phyloP scores from a whole-genome alignment of 2,888 invertebrate species.

The Coelopa pilipes region DNA sequence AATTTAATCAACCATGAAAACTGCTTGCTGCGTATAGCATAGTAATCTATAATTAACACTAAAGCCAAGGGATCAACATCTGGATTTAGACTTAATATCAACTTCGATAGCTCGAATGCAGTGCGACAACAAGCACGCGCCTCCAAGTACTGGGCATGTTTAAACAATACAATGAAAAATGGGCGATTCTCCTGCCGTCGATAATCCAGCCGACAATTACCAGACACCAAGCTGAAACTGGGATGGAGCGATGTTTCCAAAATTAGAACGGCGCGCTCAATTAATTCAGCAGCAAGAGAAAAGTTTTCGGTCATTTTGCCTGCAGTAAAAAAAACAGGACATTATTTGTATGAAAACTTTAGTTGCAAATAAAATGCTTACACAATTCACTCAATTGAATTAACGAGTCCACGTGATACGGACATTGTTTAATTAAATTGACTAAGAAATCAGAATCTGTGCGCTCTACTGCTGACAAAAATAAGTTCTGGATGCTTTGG shows the following conservation, averaged over 20 bases:
- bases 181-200: slow-evolving; percentile 83
- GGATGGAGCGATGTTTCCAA: slow-evolving; percentile 84
- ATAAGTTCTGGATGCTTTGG: slow-evolving; percentile 78
- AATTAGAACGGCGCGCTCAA: slow-evolving; percentile 81
- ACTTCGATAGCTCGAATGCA: slow-evolving; percentile 87
- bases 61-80: slow-evolving; percentile 81
- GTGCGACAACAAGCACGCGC: slow-evolving; percentile 85
- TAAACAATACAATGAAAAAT: slow-evolving; percentile 83
- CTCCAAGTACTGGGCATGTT: slow-evolving; percentile 81
- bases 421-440: slow-evolving; percentile 77
- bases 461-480: slow-evolving; percentile 82
- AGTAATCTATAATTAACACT: slow-evolving; percentile 82
- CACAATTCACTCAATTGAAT: slow-evolving; percentile 85
- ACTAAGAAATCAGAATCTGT: slow-evolving; percentile 82
- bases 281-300: slow-evolving; percentile 80
- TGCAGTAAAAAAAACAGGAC: slow-evolving; percentile 35
- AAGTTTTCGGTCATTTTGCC: slow-evolving; percentile 78
- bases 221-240: slow-evolving; percentile 79
- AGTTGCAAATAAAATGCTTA: slow-evolving; percentile 57
- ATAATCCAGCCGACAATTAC: slow-evolving; percentile 81
- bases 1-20: slow-evolving; percentile 76
- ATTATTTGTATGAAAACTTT: not conserved
- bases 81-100: slow-evolving; percentile 81
- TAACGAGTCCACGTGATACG: slow-evolving; percentile 83
- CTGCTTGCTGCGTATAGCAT: slow-evolving; percentile 80